phyloP scores from a whole-genome alignment of 2,113 vertebrate genomes.

The Ctenomys sociabilis region DNA sequence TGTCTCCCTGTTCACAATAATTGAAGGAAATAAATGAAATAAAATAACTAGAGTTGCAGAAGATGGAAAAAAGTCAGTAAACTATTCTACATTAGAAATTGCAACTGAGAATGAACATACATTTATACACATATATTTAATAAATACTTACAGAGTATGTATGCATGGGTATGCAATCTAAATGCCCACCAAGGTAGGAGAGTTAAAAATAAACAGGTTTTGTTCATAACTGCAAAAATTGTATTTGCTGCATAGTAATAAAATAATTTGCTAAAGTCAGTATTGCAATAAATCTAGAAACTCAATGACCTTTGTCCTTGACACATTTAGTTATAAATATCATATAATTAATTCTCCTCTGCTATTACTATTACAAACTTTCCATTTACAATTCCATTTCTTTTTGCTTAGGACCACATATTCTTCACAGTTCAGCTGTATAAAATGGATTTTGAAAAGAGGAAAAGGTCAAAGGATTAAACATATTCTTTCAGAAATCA shows the following conservation, averaged over 20 bases:
- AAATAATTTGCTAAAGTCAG: not conserved
- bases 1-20: not conserved
- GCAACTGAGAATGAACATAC: not conserved
- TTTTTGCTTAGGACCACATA: not conserved
- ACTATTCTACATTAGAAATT: not conserved
- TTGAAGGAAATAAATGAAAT: not conserved
- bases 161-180: not conserved
- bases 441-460: not conserved
- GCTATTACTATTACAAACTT: not conserved
- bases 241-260: not conserved
- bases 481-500: not conserved
- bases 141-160: not conserved
- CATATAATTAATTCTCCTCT: not conserved
- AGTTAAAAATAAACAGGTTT: not conserved
- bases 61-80: not conserved
- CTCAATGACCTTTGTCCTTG: not conserved
- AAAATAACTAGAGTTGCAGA: not conserved
- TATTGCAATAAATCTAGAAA: not conserved
- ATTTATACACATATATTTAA: not conserved
- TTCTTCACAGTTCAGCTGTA: not conserved
- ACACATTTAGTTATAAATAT: not conserved
- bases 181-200: not conserved
- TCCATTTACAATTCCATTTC: not conserved
- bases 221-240: not conserved
- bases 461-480: slow-evolving; percentile 35